A percentile compares a stretch with the other conserved stretches of the same genome.
These are phyloP conservation scores for Anarhynchus alexandrinus DNA, from an alignment of 2,113 vertebrate genomes.

Conservation along the genomic window DNA sequence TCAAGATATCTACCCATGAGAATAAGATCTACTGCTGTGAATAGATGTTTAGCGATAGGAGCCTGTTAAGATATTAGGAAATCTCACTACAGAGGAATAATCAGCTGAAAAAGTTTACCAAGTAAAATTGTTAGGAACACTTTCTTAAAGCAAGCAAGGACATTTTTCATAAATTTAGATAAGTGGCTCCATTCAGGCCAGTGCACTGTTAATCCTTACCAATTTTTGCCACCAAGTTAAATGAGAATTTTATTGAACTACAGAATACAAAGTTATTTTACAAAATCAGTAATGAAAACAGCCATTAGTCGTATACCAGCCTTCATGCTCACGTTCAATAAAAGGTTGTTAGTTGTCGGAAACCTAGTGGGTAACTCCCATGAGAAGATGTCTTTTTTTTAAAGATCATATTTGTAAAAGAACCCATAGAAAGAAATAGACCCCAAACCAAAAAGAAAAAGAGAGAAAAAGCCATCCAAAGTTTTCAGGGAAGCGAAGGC, in stretches of 20 bases:
- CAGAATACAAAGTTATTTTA: neutral
- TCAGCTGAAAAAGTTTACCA: neutral
- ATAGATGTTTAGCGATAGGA: neutral
- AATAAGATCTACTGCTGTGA: neutral
- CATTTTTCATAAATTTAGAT: neutral
- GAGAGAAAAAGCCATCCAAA: neutral
- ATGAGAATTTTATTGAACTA: neutral
- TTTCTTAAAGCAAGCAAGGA: neutral
- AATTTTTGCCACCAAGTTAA: neutral
- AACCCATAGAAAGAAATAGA: neutral
- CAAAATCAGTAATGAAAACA: neutral
- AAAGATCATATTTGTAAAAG: neutral
- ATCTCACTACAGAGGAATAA: neutral
- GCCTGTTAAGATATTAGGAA: neutral
- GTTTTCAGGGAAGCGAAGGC: neutral
- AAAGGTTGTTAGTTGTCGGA: neutral
- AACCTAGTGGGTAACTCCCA: accelerated
- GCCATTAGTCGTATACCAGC: neutral
- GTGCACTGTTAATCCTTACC: neutral
- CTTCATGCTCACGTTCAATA: neutral
- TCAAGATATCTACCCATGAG: neutral
- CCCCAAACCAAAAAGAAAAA: too few relatives aligned
- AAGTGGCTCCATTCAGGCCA: neutral
- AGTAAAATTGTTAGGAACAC: neutral
- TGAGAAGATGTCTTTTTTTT: neutral